These are phyloP conservation scores for Dendronephthya gigantea DNA, from an alignment of 64 coral and sea anemone genomes.

Conservation along the genomic window DNA sequence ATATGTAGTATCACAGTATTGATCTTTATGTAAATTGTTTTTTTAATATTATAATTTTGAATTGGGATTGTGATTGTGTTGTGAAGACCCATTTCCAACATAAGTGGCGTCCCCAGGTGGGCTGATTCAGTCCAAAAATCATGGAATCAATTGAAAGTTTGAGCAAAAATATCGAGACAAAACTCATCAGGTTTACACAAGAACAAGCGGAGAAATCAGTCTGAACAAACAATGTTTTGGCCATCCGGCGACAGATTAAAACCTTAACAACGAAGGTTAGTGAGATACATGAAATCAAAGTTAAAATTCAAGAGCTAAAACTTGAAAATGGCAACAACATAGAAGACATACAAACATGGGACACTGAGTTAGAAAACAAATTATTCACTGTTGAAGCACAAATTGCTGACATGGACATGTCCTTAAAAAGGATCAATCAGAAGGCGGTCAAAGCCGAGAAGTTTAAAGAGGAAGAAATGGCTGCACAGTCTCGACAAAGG, in stretches of 20 bases:
- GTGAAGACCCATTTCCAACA: conserved; percentile 26
- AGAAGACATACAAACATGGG: neutral
- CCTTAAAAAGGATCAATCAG: neutral
- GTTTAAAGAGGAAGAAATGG: neutral
- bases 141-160: conserved; percentile 8
- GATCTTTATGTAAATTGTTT: too few relatives aligned
- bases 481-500: neutral
- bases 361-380: neutral
- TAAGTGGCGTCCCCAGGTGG: conserved; percentile 24
- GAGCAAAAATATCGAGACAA: conserved; percentile 1
- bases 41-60: too few relatives aligned
- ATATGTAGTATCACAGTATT: too few relatives aligned
- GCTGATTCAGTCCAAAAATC: neutral
- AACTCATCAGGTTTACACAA: conserved; percentile 19
- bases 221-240: neutral
- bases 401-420: neutral
- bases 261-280: neutral
- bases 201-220: neutral
- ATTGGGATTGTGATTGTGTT: conserved; percentile 14
- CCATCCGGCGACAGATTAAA: neutral
- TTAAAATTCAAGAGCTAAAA: neutral
- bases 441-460: neutral
- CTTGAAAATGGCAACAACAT: too few relatives aligned
- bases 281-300: neutral
- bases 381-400: neutral